Evolutionary conservation across 37 sponge, comb jelly and placozoan species (phyloP).

Genomic region (Eunapius fragilis): DNA sequence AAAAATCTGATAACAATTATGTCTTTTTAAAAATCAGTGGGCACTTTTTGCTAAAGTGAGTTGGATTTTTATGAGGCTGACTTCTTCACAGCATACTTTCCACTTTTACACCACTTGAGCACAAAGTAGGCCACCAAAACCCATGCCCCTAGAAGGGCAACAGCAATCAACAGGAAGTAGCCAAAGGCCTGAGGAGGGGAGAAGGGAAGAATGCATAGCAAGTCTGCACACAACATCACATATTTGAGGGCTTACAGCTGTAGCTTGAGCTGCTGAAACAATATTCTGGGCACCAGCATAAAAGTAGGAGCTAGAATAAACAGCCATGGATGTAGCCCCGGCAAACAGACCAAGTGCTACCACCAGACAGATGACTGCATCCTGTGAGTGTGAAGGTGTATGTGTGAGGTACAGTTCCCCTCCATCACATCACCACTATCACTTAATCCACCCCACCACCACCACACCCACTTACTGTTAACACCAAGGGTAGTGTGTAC

Average conservation of each 20-base stretch:
- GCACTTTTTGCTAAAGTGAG: no score
- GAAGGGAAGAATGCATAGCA: neutral
- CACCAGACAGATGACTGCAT: constrained; percentile 2
- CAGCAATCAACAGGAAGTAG: neutral
- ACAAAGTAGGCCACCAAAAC: no score
- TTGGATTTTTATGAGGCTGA: no score
- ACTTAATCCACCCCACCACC: no score
- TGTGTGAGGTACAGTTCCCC: neutral
- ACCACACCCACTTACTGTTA: constrained; percentile 26
- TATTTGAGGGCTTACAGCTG: neutral
- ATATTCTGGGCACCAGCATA: no score
- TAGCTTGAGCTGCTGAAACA: neutral
- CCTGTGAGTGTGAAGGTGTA: constrained; percentile 4
- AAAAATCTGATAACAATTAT: no score
- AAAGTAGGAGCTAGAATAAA: no score
- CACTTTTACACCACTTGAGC: no score
- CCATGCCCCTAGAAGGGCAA: neutral
- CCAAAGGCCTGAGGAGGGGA: neutral
- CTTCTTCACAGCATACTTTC: no score
- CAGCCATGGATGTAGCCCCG: neutral
- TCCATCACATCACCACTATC: no score
- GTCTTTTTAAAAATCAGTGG: no score
- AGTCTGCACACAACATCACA: neutral
- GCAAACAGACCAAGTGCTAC: constrained; percentile 10
- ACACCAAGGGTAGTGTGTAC: constrained; percentile 7